Evolutionary conservation across 2,797 vertebrate species (phyloP).

Genomic region (Squalus acanthias): DNA sequence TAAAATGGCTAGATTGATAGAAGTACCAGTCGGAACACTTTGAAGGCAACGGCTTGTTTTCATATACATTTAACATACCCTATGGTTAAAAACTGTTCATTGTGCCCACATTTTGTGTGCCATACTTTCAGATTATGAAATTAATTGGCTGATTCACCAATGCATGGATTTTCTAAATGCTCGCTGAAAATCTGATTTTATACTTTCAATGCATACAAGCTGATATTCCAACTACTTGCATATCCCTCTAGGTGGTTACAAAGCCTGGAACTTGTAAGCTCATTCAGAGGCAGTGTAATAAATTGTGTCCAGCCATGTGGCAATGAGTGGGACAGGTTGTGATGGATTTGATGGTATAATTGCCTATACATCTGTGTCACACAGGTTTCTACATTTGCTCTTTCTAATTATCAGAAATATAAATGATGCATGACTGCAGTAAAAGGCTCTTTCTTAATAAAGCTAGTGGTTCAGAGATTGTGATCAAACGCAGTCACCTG

Average conservation of each 20-base stretch:
- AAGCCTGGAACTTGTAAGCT: background rate
- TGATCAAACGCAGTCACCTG: background rate
- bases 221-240: background rate
- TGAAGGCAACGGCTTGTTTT: background rate
- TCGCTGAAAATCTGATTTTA: background rate
- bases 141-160: background rate
- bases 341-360: background rate
- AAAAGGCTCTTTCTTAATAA: background rate
- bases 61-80: background rate
- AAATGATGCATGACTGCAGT: too few relatives aligned
- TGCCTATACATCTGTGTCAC: background rate
- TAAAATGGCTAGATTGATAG: background rate
- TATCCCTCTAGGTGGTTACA: background rate
- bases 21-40: background rate
- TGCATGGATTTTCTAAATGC: background rate
- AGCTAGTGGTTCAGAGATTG: background rate
- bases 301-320: background rate
- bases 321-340: background rate
- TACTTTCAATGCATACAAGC: background rate
- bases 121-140: background rate
- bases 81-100: background rate
- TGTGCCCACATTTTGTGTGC: background rate
- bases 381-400: background rate
- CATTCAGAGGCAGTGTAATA: background rate
- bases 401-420: background rate